These are phyloP conservation scores for Drosophila kambysellisi DNA, from an alignment of 2,888 invertebrate species.

Conservation along the genomic window DNA sequence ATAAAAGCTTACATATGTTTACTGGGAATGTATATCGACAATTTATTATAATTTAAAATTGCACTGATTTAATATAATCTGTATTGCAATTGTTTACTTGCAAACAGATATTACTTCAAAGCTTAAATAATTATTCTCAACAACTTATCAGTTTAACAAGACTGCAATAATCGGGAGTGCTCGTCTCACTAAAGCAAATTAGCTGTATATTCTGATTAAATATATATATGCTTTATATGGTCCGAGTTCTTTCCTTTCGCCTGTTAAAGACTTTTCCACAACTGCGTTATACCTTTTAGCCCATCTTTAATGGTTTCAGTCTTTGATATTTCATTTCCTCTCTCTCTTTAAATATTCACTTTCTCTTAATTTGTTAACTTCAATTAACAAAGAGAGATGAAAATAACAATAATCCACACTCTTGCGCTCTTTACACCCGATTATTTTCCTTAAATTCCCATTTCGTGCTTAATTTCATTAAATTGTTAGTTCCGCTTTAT, in stretches of 20 bases:
- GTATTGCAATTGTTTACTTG: no score
- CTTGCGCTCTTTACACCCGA: not conserved
- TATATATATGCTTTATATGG: no score
- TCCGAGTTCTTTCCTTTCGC: not conserved
- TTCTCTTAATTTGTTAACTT: not conserved
- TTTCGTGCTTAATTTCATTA: not conserved
- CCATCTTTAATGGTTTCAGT: not conserved
- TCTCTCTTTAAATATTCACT: not conserved
- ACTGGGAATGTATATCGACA: no score
- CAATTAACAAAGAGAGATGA: not conserved
- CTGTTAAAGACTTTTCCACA: not conserved
- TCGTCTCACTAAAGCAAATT: no score
- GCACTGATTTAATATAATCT: no score
- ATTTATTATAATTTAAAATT: no score
- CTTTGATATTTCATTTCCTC: not conserved
- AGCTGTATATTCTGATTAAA: no score
- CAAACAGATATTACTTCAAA: no score
- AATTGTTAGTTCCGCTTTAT: not conserved
- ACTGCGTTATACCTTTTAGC: not conserved
- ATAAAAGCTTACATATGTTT: not conserved
- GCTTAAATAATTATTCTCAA: no score
- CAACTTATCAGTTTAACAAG: no score
- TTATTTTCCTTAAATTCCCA: not conserved
- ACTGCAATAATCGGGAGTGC: no score
- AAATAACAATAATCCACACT: not conserved